These are phyloP conservation scores for Parus major DNA, from an alignment of 2,113 vertebrate genomes.

Conservation along the genomic window DNA sequence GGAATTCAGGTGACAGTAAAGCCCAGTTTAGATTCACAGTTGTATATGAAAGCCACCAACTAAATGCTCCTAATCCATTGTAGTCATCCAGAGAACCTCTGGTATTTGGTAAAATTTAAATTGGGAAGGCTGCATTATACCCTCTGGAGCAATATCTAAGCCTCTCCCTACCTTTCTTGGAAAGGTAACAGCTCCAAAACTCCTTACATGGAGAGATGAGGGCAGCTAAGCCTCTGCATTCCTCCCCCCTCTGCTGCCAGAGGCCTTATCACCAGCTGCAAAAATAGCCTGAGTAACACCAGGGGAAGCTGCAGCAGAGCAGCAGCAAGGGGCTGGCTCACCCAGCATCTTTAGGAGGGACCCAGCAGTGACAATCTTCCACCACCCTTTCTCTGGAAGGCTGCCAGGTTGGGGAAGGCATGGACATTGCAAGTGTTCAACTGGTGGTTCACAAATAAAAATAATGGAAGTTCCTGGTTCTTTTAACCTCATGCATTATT, in stretches of 20 bases:
- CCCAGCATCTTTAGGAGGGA: conserved; percentile 1
- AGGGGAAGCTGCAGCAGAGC: conserved; percentile 44
- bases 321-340: conserved; percentile 5
- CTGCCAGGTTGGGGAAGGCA: background rate
- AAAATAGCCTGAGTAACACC: conserved; percentile 80
- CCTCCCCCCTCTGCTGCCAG: conserved; percentile 70
- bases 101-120: conserved; percentile 58
- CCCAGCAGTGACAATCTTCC: background rate
- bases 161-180: conserved; percentile 70
- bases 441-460: conserved; percentile 2
- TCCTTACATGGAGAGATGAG: conserved; percentile 77
- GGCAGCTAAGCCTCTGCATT: conserved; percentile 69
- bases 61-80: conserved; percentile 34
- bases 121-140: conserved; percentile 55
- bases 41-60: background rate
- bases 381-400: background rate
- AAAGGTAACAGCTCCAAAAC: conserved; percentile 69
- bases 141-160: conserved; percentile 16
- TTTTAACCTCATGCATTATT: background rate
- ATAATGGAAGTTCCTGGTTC: background rate
- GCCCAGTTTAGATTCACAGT: conserved; percentile 9
- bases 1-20: conserved; percentile 36
- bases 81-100: conserved; percentile 48
- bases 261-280: conserved; percentile 75
- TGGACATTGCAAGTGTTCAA: background rate